A percentile compares a stretch with the other conserved stretches of the same genome.
phyloP scores from a whole-genome alignment of 2,113 vertebrate genomes.

The Cathartes aura region DNA sequence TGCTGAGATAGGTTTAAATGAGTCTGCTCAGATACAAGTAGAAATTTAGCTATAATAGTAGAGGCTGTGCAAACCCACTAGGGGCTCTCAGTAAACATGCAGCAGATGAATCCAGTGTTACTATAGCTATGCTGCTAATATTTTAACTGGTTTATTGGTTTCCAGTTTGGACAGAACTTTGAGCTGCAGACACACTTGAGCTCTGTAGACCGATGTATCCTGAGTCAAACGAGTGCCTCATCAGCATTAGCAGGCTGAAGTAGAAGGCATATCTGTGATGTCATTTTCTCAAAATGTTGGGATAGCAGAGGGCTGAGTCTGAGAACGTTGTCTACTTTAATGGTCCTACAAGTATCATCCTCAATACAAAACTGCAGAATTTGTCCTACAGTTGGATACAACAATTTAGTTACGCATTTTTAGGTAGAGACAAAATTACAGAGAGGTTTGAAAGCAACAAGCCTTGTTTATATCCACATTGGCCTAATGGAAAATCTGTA shows the following conservation, averaged over 20 bases:
- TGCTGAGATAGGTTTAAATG: not conserved
- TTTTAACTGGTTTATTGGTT: not conserved
- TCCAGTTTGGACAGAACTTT: not conserved
- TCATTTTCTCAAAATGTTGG: not conserved
- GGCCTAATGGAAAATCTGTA: not conserved
- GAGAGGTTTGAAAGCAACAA: not conserved
- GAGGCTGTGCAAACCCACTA: not conserved
- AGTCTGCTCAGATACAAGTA: not conserved
- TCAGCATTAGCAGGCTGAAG: not conserved
- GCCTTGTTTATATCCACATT: not conserved
- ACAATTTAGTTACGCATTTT: not conserved
- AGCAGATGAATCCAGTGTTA: not conserved
- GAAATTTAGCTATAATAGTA: not conserved
- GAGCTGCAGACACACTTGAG: not conserved
- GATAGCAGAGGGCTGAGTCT: not conserved
- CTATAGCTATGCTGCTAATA: not conserved
- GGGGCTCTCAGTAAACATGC: not conserved
- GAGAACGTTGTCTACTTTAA: not conserved
- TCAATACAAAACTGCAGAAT: not conserved
- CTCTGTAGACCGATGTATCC: not conserved
- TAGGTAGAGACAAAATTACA: not conserved
- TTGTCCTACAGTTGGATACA: not conserved
- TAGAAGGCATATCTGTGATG: not conserved
- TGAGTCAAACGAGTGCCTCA: not conserved
- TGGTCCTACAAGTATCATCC: not conserved